Percentiles rank a stretch among this genome's conserved stretches.
Evolutionary conservation across 2,797 vertebrate genomes (phyloP).

Genomic region (Myripristis murdjan): DNA sequence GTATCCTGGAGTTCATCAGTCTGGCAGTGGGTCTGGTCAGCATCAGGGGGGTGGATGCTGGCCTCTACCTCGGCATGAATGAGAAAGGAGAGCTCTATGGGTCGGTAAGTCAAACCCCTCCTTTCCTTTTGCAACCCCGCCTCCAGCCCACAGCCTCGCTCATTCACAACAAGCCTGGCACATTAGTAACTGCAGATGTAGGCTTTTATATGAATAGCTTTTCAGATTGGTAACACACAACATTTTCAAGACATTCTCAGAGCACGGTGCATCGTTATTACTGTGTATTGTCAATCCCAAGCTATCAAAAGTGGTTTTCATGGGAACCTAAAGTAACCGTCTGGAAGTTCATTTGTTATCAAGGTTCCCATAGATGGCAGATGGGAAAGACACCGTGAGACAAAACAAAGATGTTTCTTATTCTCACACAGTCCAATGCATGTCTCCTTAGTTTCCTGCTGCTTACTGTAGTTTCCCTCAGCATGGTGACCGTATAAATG

Average conservation of each 20-base stretch:
- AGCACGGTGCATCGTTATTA: background rate
- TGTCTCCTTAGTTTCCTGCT: slow-evolving; percentile 1
- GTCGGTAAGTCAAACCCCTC: slow-evolving; percentile 92
- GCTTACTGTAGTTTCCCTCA: background rate
- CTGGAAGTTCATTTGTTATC: slow-evolving; percentile 48
- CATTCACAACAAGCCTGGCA: slow-evolving; percentile 40
- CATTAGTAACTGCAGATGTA: background rate
- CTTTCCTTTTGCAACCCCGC: slow-evolving; percentile 27
- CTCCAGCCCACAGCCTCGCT: slow-evolving; percentile 18
- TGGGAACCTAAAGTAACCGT: background rate
- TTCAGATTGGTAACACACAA: no score
- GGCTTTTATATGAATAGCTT: no score
- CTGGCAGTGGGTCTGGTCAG: slow-evolving; percentile 99
- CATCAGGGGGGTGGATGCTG: slow-evolving; percentile 97
- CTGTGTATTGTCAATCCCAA: background rate
- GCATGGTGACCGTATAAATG: background rate
- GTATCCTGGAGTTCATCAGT: slow-evolving; percentile 99
- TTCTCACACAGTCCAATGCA: slow-evolving; percentile 22
- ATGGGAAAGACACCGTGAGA: slow-evolving; percentile 65
- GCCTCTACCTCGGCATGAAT: slow-evolving; percentile 99
- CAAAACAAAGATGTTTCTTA: slow-evolving; percentile 67
- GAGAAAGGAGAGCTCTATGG: slow-evolving; percentile 98
- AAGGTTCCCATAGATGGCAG: slow-evolving; percentile 42
- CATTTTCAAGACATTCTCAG: background rate
- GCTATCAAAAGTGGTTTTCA: slow-evolving; percentile 12